phyloP scores from a whole-genome alignment of 2,797 vertebrate genomes.

The Stomatorhinus walkeri region DNA sequence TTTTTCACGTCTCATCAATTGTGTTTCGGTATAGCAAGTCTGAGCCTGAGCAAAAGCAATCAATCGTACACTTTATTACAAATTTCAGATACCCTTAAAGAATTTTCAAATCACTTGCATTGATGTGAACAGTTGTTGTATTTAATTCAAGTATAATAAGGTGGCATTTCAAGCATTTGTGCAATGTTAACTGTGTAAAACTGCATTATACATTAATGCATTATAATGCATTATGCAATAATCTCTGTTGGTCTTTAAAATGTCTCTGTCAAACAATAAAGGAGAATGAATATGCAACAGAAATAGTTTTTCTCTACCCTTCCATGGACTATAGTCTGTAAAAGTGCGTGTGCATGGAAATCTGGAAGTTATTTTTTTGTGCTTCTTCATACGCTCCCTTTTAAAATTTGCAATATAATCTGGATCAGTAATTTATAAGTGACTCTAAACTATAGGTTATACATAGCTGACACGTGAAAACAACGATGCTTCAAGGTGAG shows the following conservation, averaged over 20 bases:
- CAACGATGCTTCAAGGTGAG: constrained; percentile 29
- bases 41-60: constrained; percentile 33
- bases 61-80: constrained; percentile 25
- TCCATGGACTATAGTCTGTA: constrained; percentile 36
- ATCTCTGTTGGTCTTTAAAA: constrained; percentile 28
- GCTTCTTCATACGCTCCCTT: constrained; percentile 31
- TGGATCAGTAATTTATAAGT: constrained; percentile 41
- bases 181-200: constrained; percentile 34
- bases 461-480: constrained; percentile 12
- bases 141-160: constrained; percentile 42
- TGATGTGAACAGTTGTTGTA: constrained; percentile 30
- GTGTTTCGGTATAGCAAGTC: constrained; percentile 8
- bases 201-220: constrained; percentile 34
- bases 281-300: constrained; percentile 11
- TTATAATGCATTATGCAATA: too few relatives aligned
- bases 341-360: constrained; percentile 66
- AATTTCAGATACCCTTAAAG: background rate
- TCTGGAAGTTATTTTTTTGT: constrained; percentile 39
- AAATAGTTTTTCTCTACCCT: background rate
- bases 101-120: constrained; percentile 2
- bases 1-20: constrained; percentile 25
- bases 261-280: constrained; percentile 14
- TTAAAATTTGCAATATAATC: constrained; percentile 43
- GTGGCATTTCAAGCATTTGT: constrained; percentile 38
- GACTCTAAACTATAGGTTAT: constrained; percentile 49